phyloP scores from a whole-genome alignment of 2,113 vertebrate species.

The Syrrhaptes paradoxus region DNA sequence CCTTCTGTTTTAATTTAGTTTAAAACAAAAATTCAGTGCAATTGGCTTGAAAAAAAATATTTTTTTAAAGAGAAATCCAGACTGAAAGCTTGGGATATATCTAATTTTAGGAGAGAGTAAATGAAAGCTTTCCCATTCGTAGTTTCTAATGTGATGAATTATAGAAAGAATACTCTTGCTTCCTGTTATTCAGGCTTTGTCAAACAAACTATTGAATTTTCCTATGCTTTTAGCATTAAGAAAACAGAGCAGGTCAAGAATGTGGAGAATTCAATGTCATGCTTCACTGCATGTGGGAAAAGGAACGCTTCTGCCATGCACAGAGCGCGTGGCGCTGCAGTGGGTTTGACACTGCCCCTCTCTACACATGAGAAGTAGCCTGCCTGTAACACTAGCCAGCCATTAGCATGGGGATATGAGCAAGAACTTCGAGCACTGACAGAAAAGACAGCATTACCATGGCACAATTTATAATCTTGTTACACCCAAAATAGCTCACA shows the following conservation, averaged over 20 bases:
- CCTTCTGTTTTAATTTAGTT: neutral
- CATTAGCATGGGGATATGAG: neutral
- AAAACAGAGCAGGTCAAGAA: neutral
- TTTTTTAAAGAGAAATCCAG: neutral
- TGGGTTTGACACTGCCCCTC: neutral
- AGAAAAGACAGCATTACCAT: neutral
- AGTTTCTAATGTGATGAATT: neutral
- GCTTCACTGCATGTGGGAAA: neutral
- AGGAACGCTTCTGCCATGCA: neutral
- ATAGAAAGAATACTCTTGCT: neutral
- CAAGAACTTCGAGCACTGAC: neutral
- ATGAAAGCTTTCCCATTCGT: neutral
- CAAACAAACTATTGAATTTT: neutral
- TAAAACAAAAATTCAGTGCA: neutral
- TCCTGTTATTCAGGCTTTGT: neutral
- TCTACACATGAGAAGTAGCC: neutral
- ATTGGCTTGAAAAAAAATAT: neutral
- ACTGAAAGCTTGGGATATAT: neutral
- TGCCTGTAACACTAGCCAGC: neutral
- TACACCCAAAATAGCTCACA: neutral
- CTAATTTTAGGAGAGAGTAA: neutral
- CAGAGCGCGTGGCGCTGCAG: fast-evolving
- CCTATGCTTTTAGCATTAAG: neutral
- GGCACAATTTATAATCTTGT: neutral
- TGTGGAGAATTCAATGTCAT: neutral